Percentiles rank a stretch among this genome's conserved stretches.
Conservation (phyloP, 2,888 invertebrate genomes). For the Machimus atricapillus region DNA sequence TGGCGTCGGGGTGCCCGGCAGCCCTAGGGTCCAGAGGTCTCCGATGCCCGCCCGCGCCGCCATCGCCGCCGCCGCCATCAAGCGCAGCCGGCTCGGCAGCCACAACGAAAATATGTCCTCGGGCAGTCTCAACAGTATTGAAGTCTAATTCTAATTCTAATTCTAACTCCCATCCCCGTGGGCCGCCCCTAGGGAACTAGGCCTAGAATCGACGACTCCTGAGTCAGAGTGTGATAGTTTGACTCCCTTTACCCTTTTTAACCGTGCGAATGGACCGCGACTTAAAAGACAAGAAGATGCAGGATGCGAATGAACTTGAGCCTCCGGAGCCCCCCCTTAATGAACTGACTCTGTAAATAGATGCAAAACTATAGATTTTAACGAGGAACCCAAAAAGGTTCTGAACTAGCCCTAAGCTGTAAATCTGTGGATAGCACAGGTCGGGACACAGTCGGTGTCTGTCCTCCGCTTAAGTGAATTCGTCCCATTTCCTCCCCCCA, state of each 20-base stretch:
- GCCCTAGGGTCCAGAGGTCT: constrained; percentile 61
- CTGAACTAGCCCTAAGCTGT: background rate
- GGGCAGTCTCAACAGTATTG: constrained; percentile 63
- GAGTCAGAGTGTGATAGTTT: constrained; percentile 37
- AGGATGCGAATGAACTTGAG: background rate
- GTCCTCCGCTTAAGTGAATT: background rate
- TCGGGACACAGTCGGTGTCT: background rate
- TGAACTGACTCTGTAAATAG: background rate
- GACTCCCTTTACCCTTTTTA: background rate
- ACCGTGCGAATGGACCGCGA: background rate
- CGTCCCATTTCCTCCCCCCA: background rate
- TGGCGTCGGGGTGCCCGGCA: constrained; percentile 57
- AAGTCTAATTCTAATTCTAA: constrained; percentile 52
- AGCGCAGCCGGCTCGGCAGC: constrained; percentile 60
- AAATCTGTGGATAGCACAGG: background rate
- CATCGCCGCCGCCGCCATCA: constrained; percentile 52
- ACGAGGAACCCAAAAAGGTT: background rate
- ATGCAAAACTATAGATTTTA: background rate
- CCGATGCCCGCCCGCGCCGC: constrained; percentile 59
- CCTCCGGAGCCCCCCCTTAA: background rate
- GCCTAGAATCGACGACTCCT: background rate
- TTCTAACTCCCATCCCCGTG: background rate
- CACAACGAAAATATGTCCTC: constrained; percentile 62
- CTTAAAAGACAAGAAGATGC: background rate
- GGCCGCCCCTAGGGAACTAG: background rate